These are phyloP conservation scores for Rhinoraja longicauda DNA, from an alignment of 2,797 vertebrate species.

Conservation along the genomic window DNA sequence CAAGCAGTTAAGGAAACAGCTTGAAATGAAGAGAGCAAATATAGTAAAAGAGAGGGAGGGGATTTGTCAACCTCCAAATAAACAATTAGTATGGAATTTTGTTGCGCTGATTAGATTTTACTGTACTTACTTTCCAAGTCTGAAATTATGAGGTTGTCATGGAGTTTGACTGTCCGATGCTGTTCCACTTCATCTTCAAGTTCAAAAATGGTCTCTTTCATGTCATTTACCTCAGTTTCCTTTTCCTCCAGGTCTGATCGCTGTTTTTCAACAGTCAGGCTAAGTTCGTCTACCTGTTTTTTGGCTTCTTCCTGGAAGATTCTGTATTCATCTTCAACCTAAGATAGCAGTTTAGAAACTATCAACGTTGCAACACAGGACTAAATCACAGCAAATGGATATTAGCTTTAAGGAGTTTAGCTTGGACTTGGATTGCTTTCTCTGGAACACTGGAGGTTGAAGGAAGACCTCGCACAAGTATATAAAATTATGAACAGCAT, in stretches of 20 bases:
- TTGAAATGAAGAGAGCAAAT: too few relatives aligned
- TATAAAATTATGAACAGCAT: too few relatives aligned
- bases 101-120: fast-evolving
- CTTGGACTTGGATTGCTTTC: too few relatives aligned
- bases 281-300: slow-evolving; percentile 82
- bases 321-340: slow-evolving; percentile 85
- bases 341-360: slow-evolving; percentile 35
- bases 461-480: too few relatives aligned
- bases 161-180: slow-evolving; percentile 89
- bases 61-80: not conserved
- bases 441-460: too few relatives aligned
- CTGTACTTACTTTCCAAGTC: slow-evolving; percentile 86
- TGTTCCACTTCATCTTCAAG: slow-evolving; percentile 95
- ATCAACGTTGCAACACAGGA: not conserved
- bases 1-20: too few relatives aligned
- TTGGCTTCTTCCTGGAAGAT: slow-evolving; percentile 82
- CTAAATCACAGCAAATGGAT: too few relatives aligned
- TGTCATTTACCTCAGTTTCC: slow-evolving; percentile 84
- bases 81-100: not conserved
- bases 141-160: slow-evolving; percentile 92
- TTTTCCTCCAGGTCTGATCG: slow-evolving; percentile 80
- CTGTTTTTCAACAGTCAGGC: slow-evolving; percentile 74
- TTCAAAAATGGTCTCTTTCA: slow-evolving; percentile 97
- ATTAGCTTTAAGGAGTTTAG: too few relatives aligned
- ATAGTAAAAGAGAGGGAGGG: too few relatives aligned